phyloP scores from a whole-genome alignment of 1,140 invertebrate genomes.

The Hyles euphorbiae region DNA sequence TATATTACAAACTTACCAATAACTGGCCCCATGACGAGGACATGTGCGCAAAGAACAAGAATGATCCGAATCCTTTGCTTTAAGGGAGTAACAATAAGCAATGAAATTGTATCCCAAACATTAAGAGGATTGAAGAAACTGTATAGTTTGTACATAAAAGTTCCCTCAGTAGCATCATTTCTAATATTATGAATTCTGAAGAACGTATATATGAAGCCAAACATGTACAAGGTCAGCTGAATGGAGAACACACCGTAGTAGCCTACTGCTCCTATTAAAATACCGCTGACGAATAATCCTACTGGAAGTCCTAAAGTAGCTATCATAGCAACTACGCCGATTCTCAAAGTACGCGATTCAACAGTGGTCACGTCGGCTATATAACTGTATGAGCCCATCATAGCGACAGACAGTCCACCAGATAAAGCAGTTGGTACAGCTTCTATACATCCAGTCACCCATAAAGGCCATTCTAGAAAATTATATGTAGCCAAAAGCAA shows the following conservation, averaged over 20 bases:
- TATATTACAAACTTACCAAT: slow-evolving; percentile 41
- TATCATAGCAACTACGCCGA: slow-evolving; percentile 76
- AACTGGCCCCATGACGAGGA: slow-evolving; percentile 70
- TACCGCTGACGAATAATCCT: slow-evolving; percentile 65
- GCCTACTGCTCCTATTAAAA: slow-evolving; percentile 58
- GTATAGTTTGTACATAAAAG: slow-evolving; percentile 32
- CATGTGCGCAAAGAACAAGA: slow-evolving; percentile 63
- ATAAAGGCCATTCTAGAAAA: slow-evolving; percentile 74
- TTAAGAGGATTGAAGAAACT: slow-evolving; percentile 69
- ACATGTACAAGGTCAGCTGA: slow-evolving; percentile 39
- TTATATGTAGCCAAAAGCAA: slow-evolving; percentile 74
- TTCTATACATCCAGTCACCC: slow-evolving; percentile 74
- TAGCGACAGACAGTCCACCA: slow-evolving; percentile 71
- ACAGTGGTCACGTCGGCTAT: slow-evolving; percentile 76
- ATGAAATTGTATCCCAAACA: slow-evolving; percentile 63
- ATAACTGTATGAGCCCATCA: slow-evolving; percentile 77
- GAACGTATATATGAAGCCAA: slow-evolving; percentile 55
- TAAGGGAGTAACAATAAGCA: slow-evolving; percentile 57
- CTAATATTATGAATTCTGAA: slow-evolving; percentile 55
- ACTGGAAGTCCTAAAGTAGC: slow-evolving; percentile 66
- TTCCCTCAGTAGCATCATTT: slow-evolving; percentile 34
- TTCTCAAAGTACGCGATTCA: slow-evolving; percentile 75
- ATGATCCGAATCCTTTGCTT: slow-evolving; percentile 52
- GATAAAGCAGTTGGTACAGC: slow-evolving; percentile 72
- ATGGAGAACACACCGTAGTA: slow-evolving; percentile 68